phyloP scores from a whole-genome alignment of 2,113 vertebrate genomes.

The Tupaia chinensis region DNA sequence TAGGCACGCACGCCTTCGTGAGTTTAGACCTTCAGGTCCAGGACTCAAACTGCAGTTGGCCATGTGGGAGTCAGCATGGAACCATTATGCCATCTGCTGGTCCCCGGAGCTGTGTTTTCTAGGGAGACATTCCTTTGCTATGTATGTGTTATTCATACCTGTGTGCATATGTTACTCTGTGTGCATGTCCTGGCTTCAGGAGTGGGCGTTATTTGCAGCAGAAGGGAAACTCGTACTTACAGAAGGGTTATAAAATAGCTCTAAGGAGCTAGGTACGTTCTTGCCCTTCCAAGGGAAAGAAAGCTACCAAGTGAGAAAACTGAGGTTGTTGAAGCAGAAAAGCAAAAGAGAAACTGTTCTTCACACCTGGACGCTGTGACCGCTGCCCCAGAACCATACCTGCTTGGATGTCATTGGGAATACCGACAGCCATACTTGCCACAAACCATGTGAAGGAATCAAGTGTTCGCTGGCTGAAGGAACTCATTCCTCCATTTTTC shows the following conservation, averaged over 20 bases:
- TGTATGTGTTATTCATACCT: too few species aligned
- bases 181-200: too few species aligned
- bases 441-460: not conserved
- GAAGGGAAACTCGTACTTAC: too few species aligned
- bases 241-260: not conserved
- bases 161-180: too few species aligned
- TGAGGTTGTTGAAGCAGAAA: not conserved
- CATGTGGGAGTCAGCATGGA: too few species aligned
- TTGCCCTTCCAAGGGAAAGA: not conserved
- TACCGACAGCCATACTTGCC: not conserved
- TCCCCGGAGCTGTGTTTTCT: too few species aligned
- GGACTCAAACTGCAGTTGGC: too few species aligned
- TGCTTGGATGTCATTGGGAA: not conserved
- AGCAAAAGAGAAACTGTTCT: not conserved
- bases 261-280: not conserved
- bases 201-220: too few species aligned
- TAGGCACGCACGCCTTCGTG: too few species aligned
- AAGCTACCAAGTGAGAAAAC: not conserved
- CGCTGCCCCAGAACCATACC: not conserved
- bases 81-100: too few species aligned
- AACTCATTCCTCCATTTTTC: not conserved
- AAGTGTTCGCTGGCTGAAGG: not conserved
- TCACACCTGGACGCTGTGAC: not conserved
- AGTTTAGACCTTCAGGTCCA: too few species aligned
- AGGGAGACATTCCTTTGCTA: too few species aligned